Evolutionary conservation across 2,113 vertebrate genomes (phyloP).

Genomic region (Emberiza fucata): DNA sequence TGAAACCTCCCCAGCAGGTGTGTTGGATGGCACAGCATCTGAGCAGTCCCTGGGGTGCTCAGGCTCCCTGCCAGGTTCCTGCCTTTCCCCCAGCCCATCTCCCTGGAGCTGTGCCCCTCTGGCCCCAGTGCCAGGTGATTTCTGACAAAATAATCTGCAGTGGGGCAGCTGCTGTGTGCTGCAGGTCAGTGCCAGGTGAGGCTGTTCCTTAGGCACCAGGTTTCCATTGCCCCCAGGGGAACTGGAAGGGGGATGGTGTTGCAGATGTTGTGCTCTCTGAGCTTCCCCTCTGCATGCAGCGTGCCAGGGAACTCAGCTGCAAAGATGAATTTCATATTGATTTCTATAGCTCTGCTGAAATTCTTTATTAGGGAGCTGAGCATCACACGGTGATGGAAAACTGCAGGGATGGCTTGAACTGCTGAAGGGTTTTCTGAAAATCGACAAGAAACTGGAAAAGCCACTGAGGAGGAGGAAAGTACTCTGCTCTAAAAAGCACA

Average conservation of each 20-base stretch:
- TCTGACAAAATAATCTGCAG: neutral
- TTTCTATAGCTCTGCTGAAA: neutral
- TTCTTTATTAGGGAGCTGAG: neutral
- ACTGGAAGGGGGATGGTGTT: neutral
- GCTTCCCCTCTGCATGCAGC: rapidly evolving
- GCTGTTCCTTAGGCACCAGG: neutral
- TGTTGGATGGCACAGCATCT: neutral
- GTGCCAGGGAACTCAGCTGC: neutral
- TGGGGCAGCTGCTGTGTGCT: neutral
- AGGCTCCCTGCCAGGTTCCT: neutral
- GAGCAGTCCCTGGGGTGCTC: neutral
- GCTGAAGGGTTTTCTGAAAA: neutral
- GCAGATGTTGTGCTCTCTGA: neutral
- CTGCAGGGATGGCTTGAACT: neutral
- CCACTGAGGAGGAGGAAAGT: neutral
- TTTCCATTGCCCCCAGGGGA: neutral
- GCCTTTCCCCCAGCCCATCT: neutral
- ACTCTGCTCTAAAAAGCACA: neutral
- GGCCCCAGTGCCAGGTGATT: neutral
- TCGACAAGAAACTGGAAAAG: neutral
- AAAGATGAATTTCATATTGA: neutral
- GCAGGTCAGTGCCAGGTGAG: neutral
- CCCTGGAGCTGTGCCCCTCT: neutral
- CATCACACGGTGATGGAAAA: neutral
- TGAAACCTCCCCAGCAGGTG: neutral